Evolutionary conservation across 2,797 vertebrate genomes (phyloP).

Genomic region (Anas capensis): DNA sequence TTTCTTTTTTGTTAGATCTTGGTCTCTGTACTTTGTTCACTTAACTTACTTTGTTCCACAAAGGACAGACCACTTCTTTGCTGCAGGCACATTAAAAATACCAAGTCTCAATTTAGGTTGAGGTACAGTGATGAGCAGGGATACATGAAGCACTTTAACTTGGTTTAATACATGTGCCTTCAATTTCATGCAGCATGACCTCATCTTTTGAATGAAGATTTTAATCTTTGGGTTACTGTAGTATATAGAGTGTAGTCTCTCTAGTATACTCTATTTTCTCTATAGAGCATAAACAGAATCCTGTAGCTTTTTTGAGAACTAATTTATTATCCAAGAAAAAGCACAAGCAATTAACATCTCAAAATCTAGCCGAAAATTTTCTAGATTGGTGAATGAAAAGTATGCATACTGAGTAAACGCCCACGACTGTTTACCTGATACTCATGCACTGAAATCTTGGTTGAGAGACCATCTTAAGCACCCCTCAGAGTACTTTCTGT

Average conservation of each 20-base stretch:
- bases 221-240: neutral
- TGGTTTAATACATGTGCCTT: slow-evolving; percentile 16
- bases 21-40: neutral
- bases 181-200: slow-evolving; percentile 4
- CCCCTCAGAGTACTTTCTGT: neutral
- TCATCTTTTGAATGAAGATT: neutral
- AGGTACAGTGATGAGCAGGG: neutral
- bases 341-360: neutral
- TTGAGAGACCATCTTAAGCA: neutral
- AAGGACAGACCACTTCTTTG: neutral
- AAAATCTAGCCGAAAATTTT: neutral
- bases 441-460: neutral
- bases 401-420: neutral
- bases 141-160: neutral
- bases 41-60: neutral
- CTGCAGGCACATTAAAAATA: neutral
- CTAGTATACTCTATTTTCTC: neutral
- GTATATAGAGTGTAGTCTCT: neutral
- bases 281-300: neutral
- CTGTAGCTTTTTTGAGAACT: neutral
- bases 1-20: neutral
- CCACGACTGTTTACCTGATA: neutral
- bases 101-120: neutral
- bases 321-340: neutral
- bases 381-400: neutral